These are phyloP conservation scores for Chironex yamaguchii DNA, from an alignment of 30 jellyfish, hydroid and myxozoan species.

Conservation along the genomic window DNA sequence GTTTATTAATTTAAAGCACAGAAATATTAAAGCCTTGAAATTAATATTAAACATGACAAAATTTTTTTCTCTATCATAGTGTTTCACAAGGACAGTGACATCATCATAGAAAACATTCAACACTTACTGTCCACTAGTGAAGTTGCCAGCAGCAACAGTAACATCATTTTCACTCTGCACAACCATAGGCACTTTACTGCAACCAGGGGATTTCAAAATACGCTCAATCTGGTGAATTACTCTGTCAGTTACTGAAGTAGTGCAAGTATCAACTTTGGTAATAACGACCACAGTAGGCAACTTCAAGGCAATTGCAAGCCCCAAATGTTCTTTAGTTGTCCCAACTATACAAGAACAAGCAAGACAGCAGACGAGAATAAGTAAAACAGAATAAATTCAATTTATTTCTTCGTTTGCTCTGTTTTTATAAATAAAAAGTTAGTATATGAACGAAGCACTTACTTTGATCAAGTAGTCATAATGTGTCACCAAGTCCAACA, in stretches of 20 bases:
- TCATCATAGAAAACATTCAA: no score
- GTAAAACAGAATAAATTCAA: no score
- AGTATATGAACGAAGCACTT: no score
- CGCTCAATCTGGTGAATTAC: conserved; percentile 84
- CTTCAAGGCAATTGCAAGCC: conserved; percentile 93
- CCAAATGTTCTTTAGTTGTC: conserved; percentile 97
- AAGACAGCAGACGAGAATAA: no score
- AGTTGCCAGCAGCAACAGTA: conserved; percentile 86
- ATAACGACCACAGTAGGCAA: conserved; percentile 90
- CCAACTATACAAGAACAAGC: conserved; percentile 75
- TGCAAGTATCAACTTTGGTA: conserved; percentile 85
- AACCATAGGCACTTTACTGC: conserved; percentile 86
- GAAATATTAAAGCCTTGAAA: background rate
- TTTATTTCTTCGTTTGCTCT: no score
- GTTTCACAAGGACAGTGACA: no score
- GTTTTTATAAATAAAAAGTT: no score
- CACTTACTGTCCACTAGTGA: conserved; percentile 91
- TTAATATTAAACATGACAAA: no score
- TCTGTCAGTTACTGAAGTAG: conserved; percentile 57
- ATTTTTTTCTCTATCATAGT: no score
- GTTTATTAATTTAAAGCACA: background rate
- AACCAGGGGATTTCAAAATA: conserved; percentile 88
- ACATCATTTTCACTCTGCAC: conserved; percentile 86
- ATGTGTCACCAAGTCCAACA: no score
- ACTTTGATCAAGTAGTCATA: no score